Evolutionary conservation across 2,113 vertebrate species (phyloP), one percentile per base, ranked within the genome.

Genomic region (Aleadryas rufinucha): DNA sequence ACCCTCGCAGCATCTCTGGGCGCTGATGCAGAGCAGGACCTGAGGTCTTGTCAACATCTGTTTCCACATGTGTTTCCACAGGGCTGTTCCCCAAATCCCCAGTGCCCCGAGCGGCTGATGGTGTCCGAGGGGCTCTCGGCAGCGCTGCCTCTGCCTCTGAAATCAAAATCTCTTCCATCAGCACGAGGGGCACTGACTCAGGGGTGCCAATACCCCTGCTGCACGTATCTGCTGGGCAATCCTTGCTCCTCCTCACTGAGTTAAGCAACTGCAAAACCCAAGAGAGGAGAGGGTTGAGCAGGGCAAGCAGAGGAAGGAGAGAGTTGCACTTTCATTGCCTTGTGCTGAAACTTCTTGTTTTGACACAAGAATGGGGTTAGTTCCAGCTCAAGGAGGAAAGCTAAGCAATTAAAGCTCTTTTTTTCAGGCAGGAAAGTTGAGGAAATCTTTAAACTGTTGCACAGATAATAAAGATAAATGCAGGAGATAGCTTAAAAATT

Each of bases 21-120:
- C 6, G 10, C 74, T 97, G 95, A 80, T 90, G 89, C 86, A 93
- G 89, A 90, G 93, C 91, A 93, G 91, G 72, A 89, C 59, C 56
- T 41, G 57, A 68, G 81, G 70, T 79, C 70, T 66, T 82, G 72
- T 47, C 65, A 50, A 24, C 87, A 49, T 84, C 61, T 74, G 47
- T 79, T 95, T 64, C 79, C 78, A 81, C 87, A 45, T 84, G 57
- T 74, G 47, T 79, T 95, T 64, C 79, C 78, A 81, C 64, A 84
- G 92, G 65, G 89, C 66, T 4, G 4, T 42, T 76, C 52, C 88
- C 93, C 86, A 91, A 93, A 96, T 79, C 92, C 74, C 93, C 45
- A 33, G 84, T 84, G 89, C 50, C 6, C 4, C 33, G 30, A 53
- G 77, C 13, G 76, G 75, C 60, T 94, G 92, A 54, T 39, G 56